A percentile compares a stretch with the other conserved stretches of the same genome.
phyloP scores from a whole-genome alignment of 2,113 vertebrate genomes.

The Cynopterus brachyotis region DNA sequence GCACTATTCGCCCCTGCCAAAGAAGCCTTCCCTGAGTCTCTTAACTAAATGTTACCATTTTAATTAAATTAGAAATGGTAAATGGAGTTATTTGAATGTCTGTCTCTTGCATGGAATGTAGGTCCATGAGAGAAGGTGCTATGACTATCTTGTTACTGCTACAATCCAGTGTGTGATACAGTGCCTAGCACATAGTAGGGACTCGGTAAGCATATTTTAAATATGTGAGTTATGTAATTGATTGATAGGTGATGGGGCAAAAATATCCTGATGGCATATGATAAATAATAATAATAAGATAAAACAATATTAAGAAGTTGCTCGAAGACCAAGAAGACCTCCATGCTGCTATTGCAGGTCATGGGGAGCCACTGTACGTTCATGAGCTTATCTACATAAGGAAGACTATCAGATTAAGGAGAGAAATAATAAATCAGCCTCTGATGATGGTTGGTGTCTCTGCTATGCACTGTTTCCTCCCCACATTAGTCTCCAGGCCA shows the following conservation, averaged over 20 bases:
- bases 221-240: neutral
- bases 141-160: neutral
- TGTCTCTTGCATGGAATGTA: neutral
- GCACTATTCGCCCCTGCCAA: neutral
- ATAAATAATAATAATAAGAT: neutral
- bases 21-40: neutral
- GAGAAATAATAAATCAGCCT: neutral
- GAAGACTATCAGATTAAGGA: neutral
- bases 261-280: neutral
- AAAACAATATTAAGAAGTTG: neutral
- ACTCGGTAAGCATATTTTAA: neutral
- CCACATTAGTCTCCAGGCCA: neutral
- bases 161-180: neutral
- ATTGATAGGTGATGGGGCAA: neutral
- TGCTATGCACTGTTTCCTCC: neutral
- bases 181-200: neutral
- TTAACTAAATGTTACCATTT: neutral
- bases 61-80: neutral
- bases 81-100: neutral
- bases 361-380: neutral
- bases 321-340: neutral
- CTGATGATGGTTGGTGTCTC: neutral
- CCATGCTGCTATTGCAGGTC: neutral
- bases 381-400: neutral
- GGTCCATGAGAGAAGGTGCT: neutral